A percentile compares a stretch with the other conserved stretches of the same genome.
Conservation (phyloP, 1,140 invertebrate genomes). For the Chymomyza costata region DNA sequence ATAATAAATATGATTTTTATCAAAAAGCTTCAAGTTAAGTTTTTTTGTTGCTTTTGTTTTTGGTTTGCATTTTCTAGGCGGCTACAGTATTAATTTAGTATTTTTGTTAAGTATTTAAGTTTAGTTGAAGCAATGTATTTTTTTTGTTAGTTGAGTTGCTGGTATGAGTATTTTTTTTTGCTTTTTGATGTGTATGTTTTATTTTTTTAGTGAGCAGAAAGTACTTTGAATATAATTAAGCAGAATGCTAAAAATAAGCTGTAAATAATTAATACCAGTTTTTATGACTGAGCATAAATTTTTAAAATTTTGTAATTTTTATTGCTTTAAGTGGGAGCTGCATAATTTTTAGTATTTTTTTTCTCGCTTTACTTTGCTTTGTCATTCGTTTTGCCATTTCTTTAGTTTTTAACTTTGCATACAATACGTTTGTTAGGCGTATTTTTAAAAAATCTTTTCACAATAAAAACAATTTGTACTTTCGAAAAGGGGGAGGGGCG, state of each 20-base stretch:
- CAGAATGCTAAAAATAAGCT: no score
- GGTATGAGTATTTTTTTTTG: no score
- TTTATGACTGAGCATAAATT: no score
- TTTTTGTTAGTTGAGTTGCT: slow-evolving; percentile 3
- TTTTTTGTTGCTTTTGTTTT: slow-evolving; percentile 1
- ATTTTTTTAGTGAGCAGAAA: slow-evolving; percentile 12
- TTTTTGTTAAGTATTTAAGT: slow-evolving; percentile 7
- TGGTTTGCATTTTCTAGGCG: slow-evolving; percentile 18
- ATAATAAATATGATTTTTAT: slow-evolving; percentile 15
- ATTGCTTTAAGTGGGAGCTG: no score
- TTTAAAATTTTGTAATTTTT: no score
- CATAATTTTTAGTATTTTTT: slow-evolving; percentile 1
- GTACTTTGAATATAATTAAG: no score
- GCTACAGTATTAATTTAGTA: slow-evolving; percentile 21
- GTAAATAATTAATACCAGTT: no score
- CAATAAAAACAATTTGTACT: slow-evolving; percentile 76
- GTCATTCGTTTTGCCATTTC: slow-evolving; percentile 12
- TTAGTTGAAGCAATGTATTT: no score
- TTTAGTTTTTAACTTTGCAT: slow-evolving; percentile 26
- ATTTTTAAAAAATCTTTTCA: slow-evolving; percentile 69
- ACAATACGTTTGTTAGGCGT: slow-evolving; percentile 20
- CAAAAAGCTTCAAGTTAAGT: slow-evolving; percentile 7
- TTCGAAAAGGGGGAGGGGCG: slow-evolving; percentile 75
- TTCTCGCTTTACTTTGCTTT: slow-evolving; percentile 20
- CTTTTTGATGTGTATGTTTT: slow-evolving; percentile 1